Percentiles rank a stretch among this genome's conserved stretches.
phyloP scores from a whole-genome alignment of 2,797 vertebrate species.

The Melanogrammus aeglefinus region DNA sequence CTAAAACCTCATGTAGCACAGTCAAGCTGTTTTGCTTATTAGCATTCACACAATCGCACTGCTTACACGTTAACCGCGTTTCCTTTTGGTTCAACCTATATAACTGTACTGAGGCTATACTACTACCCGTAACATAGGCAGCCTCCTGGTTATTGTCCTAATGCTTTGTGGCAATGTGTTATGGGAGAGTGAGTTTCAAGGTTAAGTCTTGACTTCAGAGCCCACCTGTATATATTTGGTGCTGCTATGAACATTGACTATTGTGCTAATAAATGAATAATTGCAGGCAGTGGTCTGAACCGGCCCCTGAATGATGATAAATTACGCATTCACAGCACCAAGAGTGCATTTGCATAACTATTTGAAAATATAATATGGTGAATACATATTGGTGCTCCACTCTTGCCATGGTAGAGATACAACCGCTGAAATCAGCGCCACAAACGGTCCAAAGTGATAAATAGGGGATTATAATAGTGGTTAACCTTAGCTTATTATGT shows the following conservation, averaged over 20 bases:
- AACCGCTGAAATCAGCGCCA: neutral
- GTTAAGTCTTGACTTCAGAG: neutral
- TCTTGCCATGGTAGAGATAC: neutral
- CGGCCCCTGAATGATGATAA: neutral
- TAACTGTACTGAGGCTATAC: neutral
- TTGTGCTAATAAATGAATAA: neutral
- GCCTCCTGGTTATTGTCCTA: neutral
- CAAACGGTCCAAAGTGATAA: neutral
- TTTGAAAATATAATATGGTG: neutral
- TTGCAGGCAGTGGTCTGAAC: constrained; percentile 1
- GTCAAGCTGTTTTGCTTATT: neutral
- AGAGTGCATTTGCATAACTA: neutral
- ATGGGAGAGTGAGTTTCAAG: neutral
- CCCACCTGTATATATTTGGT: neutral
- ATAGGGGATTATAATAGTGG: neutral
- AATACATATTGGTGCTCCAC: neutral
- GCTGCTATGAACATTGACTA: neutral
- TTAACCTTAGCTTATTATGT: no score
- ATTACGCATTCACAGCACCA: neutral
- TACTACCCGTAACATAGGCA: neutral
- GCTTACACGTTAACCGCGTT: neutral
- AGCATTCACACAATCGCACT: neutral
- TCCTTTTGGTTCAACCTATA: neutral
- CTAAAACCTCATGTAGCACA: neutral
- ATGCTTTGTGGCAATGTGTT: neutral